Percentiles rank a stretch among this genome's conserved stretches.
Evolutionary conservation across 2,888 invertebrate genomes (phyloP).

Genomic region (Sussaba pulchella): DNA sequence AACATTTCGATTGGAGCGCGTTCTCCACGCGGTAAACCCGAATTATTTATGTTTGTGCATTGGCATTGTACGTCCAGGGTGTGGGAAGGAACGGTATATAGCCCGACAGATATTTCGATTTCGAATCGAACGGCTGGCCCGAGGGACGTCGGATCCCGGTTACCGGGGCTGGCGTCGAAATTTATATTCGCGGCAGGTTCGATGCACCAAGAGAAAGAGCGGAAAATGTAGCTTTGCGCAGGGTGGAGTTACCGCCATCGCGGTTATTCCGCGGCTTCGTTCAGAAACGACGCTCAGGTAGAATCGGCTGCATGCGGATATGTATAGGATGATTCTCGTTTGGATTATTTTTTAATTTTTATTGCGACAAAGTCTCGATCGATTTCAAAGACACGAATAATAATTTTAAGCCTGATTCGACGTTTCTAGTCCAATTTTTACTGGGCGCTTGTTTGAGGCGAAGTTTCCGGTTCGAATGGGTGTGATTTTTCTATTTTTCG

Average conservation of each 20-base stretch:
- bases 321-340: slow-evolving; percentile 41
- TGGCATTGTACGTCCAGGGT: slow-evolving; percentile 56
- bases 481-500: no score
- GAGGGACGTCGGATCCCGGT: slow-evolving; percentile 55
- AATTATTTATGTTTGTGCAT: slow-evolving; percentile 68
- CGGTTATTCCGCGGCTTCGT: slow-evolving; percentile 12
- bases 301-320: slow-evolving; percentile 40
- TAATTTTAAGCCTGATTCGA: no score
- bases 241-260: no score
- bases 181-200: slow-evolving; percentile 60
- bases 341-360: no score
- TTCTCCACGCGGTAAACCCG: slow-evolving; percentile 41
- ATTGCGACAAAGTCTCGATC: slow-evolving; percentile 35
- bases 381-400: no score
- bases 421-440: no score
- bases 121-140: slow-evolving; percentile 63
- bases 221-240: slow-evolving; percentile 1
- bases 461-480: no score
- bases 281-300: slow-evolving; percentile 61
- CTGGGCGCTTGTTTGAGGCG: no score
- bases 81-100: slow-evolving; percentile 64
- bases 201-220: slow-evolving; percentile 46
- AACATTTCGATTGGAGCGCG: slow-evolving; percentile 50
- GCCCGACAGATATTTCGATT: slow-evolving; percentile 71
- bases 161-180: slow-evolving; percentile 55